Evolutionary conservation across 2,888 invertebrate genomes (phyloP), one percentile per base, ranked within the genome.

Genomic region (Actias luna): DNA sequence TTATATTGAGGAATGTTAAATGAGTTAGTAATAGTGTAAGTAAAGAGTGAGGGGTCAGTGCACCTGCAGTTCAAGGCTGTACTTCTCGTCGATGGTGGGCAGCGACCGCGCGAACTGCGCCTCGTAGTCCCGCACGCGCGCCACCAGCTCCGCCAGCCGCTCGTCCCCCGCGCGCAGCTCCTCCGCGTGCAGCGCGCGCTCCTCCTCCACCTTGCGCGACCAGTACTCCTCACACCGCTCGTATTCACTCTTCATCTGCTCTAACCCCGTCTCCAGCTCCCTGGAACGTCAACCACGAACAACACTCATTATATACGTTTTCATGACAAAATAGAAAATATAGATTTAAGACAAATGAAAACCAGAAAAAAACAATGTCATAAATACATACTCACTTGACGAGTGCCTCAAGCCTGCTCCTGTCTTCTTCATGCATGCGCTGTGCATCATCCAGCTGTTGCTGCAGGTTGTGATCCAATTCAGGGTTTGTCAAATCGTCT

Each of bases 161-260:
- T 96, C 96, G 80, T 96, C 96, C 67, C 94, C 95, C 58, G 95
- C 94, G 70, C 94, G 94, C 84, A 96, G 96, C 78, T 97, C 97
- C 66, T 95, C 95, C 74, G 95, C 96, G 78, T 95, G 95, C 63
- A 95, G 87, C 68, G 94, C 94, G 33, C 97, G 93, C 84, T 97
- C 97, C 67, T 96, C 96, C 59, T 95, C 95, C 64, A 97, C 88
- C 85, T 97, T 97, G 36, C 91, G 90, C 59, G 95, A 93, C 97
- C 97, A 98, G 87, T 97, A 97, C 82, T 97, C 97, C 82, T 98
- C 98, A 82, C 97, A 96, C 66, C 95, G 95, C 75, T 97, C 97
- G 80, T 96, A 97, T 79, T 97, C 97, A 57, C 93, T 93, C 73
- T 94, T 94, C 87, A 97, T 89, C 77, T 96, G 93, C 79, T 97